Base-by-base conservation (phyloP, 2,888 invertebrate species). In the Orthosia incerta region DNA sequence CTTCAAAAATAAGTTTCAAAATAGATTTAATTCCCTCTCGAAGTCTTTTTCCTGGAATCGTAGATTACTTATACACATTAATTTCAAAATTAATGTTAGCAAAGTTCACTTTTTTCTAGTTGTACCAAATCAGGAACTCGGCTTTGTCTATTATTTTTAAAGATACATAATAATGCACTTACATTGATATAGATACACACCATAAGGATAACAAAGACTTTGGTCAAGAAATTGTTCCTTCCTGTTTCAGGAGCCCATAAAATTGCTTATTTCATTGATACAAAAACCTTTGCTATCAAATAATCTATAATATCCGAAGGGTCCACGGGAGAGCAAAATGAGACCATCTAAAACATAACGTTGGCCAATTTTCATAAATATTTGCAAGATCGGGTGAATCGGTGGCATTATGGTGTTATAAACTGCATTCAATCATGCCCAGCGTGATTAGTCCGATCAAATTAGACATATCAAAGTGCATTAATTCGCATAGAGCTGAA, bases 191-290 rank as follows among this genome's bases (percentile, higher is more conserved):
- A 18, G 39, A 59, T 2, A 59, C 5, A 39, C 3, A n/a, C 15
- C 26, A 20, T 0, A 2, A 61, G 16, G 48, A 67, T 48, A 61
- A 31, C 46, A 67, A 31, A 61, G n/a, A 61, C 2, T 66, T 60
- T 48, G 20, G 31, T 61, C 67, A 48, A 48, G 46, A 31, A 31
- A 31, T 61, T 48, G 2, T 61, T 13, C 31, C 7, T 20, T 74
- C 18, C 20, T 56, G 18, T 50, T 50, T 45, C 20, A 18, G 26
- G 15, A 57, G 65, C 23, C 15, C 48, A 73, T 74, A 74, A 77
- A 46, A 71, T 77, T 71, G 39, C 62, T 72, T 56, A 71, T 71
- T 71, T 62, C 71, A 71, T 76, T 63, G 70, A 61, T 50, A 63
- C 48, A 45, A 59, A 63, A 76, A 64, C 59, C 78, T 20, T 77